Evolutionary conservation across 2,888 invertebrate genomes (phyloP), one percentile per base, ranked within the genome.

Genomic region (Callosobruchus maculatus): DNA sequence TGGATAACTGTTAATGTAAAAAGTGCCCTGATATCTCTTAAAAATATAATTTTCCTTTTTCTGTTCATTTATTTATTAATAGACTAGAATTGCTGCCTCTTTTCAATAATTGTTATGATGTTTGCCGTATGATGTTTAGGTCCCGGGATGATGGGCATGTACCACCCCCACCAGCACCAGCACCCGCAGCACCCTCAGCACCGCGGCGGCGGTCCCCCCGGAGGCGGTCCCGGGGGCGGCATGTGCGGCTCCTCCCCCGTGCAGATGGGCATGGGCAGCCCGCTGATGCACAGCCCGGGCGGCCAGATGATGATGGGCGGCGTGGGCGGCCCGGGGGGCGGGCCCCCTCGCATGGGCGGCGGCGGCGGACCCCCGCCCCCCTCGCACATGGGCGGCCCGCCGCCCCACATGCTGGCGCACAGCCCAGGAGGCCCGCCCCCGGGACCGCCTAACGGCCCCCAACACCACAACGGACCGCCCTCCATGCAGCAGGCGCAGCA

Each of bases 161-260:
- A 75, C n/a, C 78, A 77, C 77, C 82, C 81, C 69, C 86, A n/a
- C n/a, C n/a, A n/a, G n/a, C n/a, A n/a, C 86, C 85, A 83, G 81
- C 72, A 86, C 86, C 83, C 87, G 94, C 77, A 92, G 94, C 81
- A 93, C 94, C 7, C n/a, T n/a, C n/a, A n/a, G n/a, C n/a, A n/a
- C n/a, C n/a, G n/a, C n/a, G n/a, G n/a, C n/a, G n/a, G 84, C 86
- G 82, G 80, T 75, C 20, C 76, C 75, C 67, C 78, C 75, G 18
- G 69, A 73, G 4, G 76, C 77, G 77, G 78, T n/a, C n/a, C n/a
- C 76, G 66, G 84, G 84, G 83, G 87, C 85, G 83, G 81, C 72
- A 86, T 87, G 84, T 87, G 94, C 77, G 92, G 94, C 5, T 84
- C 86, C 81, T 80, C 76, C 20, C 76, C 76, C 49, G 77, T 76